Percentiles rank a stretch among this genome's conserved stretches.
phyloP scores from a whole-genome alignment of 2,113 vertebrate species.

The Daboia siamensis region DNA sequence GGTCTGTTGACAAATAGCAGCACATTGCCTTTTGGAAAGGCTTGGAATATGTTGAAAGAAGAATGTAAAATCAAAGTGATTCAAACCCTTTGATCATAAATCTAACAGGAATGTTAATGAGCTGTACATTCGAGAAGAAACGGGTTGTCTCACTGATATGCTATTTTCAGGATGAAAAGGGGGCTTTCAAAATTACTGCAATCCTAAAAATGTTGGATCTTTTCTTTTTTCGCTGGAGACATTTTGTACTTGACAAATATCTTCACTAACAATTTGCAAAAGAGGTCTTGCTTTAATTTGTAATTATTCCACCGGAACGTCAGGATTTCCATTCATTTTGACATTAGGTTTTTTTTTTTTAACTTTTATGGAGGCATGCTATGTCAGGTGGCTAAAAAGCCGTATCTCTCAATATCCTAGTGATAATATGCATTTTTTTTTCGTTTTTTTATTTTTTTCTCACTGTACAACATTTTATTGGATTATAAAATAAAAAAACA shows the following conservation, averaged over 20 bases:
- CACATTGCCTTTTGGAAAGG: conserved; percentile 55
- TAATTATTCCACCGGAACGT: background rate
- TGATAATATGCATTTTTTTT: background rate
- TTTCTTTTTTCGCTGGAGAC: conserved; percentile 23
- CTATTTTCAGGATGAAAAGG: conserved; percentile 1
- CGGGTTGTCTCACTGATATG: conserved; percentile 29
- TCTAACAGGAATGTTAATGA: conserved; percentile 63
- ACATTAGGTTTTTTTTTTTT: background rate
- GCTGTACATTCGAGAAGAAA: conserved; percentile 47
- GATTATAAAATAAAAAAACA: too few relatives aligned
- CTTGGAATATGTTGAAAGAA: conserved; percentile 70
- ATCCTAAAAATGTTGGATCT: background rate
- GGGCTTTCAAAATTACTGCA: background rate
- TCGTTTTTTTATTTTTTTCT: too few relatives aligned
- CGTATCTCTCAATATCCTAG: background rate
- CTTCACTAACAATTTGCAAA: conserved; percentile 17
- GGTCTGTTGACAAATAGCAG: conserved; percentile 63
- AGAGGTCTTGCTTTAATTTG: background rate
- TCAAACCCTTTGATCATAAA: conserved; percentile 63
- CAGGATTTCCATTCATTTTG: background rate
- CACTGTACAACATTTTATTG: too few relatives aligned
- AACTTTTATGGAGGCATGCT: background rate
- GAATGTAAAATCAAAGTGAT: conserved; percentile 57
- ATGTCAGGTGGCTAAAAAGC: background rate
- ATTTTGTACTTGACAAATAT: background rate